Percentiles rank a stretch among this genome's conserved stretches.
Evolutionary conservation across 2,888 invertebrate genomes (phyloP).

Genomic region (Lasioglossum oenotherae): DNA sequence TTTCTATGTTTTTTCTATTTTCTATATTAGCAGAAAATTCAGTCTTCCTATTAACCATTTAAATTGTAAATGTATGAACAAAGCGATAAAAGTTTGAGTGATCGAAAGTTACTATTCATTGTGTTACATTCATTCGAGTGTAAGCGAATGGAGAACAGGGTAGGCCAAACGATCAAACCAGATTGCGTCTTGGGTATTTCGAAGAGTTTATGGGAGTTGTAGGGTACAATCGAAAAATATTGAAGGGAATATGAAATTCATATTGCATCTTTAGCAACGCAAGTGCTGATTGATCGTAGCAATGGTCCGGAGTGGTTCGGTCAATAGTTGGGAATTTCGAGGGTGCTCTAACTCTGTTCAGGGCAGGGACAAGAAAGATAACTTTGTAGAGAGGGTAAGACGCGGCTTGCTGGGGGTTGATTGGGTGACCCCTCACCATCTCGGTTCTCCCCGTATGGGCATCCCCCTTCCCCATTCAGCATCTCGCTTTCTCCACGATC

Average conservation of each 20-base stretch:
- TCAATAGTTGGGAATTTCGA: conserved; percentile 75
- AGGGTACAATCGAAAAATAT: background rate
- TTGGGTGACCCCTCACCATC: conserved; percentile 81
- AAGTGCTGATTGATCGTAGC: conserved; percentile 68
- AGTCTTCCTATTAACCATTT: background rate
- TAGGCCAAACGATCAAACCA: background rate
- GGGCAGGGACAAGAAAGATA: conserved; percentile 83
- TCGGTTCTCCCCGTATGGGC: conserved; percentile 57
- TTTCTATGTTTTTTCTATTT: background rate
- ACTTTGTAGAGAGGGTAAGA: conserved; percentile 83
- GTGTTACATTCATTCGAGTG: background rate
- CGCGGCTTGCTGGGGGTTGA: conserved; percentile 82
- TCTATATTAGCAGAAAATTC: background rate
- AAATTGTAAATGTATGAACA: background rate
- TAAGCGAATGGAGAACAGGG: background rate
- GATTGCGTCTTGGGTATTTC: background rate
- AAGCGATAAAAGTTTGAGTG: background rate
- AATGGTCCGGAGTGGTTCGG: conserved; percentile 71
- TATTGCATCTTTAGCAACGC: conserved; percentile 47
- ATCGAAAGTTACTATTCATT: background rate
- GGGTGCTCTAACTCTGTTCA: conserved; percentile 71
- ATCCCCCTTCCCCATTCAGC: conserved; percentile 73
- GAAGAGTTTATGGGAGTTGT: background rate
- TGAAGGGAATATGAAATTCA: conserved; percentile 43
- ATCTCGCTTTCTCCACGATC: conserved; percentile 74